A percentile compares a stretch with the other conserved stretches of the same genome.
Conservation (phyloP, 2,888 invertebrate genomes). For the Idaea straminata region DNA sequence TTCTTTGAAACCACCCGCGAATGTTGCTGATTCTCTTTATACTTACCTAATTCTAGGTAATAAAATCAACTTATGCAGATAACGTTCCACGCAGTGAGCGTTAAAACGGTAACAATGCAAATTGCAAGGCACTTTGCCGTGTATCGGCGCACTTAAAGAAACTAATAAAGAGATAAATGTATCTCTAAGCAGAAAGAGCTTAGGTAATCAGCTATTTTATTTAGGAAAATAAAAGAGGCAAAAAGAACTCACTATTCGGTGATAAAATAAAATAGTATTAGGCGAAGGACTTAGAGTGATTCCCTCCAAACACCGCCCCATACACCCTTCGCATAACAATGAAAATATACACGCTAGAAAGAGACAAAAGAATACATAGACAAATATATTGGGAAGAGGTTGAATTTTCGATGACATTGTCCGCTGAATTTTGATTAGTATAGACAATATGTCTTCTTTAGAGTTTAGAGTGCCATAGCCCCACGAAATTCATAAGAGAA, state of each 20-base stretch:
- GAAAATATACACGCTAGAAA: slow-evolving; percentile 20
- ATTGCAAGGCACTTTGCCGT: background rate
- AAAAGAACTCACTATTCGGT: slow-evolving; percentile 18
- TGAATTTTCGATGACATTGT: slow-evolving; percentile 7
- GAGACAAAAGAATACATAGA: slow-evolving; percentile 18
- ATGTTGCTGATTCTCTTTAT: background rate
- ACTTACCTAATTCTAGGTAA: background rate
- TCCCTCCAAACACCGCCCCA: slow-evolving; percentile 22
- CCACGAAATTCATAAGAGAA: no score
- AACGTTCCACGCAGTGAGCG: background rate
- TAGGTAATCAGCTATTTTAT: slow-evolving; percentile 15
- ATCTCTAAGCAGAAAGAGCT: background rate
- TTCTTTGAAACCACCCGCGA: background rate
- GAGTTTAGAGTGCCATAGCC: no score
- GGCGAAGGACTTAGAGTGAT: slow-evolving; percentile 23
- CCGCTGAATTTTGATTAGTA: slow-evolving; percentile 13
- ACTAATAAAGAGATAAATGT: background rate
- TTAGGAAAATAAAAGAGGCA: slow-evolving; percentile 15
- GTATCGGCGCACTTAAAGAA: background rate
- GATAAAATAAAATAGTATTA: slow-evolving; percentile 29
- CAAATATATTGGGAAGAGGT: slow-evolving; percentile 18
- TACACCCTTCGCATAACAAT: slow-evolving; percentile 31
- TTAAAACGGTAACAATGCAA: background rate
- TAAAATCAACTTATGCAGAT: background rate
- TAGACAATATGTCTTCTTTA: slow-evolving; percentile 8